Conservation (phyloP, 2,888 invertebrate genomes). For the Nebria salina region DNA sequence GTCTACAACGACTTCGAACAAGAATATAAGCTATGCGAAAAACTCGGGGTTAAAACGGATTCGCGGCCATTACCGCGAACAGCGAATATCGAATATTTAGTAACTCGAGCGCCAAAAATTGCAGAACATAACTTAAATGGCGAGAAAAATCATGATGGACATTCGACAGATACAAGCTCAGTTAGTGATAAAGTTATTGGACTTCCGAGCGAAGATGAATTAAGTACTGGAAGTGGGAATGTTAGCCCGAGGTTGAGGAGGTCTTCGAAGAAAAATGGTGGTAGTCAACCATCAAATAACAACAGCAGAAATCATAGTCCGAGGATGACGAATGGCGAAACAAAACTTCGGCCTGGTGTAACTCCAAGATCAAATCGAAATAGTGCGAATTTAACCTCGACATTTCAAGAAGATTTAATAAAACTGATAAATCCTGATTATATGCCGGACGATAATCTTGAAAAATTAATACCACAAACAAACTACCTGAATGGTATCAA, state of each 20-base stretch:
- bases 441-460: slow-evolving; percentile 57
- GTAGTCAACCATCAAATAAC: slow-evolving; percentile 62
- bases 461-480: slow-evolving; percentile 17
- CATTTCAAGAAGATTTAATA: slow-evolving; percentile 85
- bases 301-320: slow-evolving; percentile 71
- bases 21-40: slow-evolving; percentile 49
- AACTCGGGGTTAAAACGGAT: slow-evolving; percentile 56
- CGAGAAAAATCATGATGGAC: slow-evolving; percentile 63
- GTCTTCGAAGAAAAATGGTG: slow-evolving; percentile 61
- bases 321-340: slow-evolving; percentile 67
- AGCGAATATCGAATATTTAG: slow-evolving; percentile 64
- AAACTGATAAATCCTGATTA: slow-evolving; percentile 86
- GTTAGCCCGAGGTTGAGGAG: slow-evolving; percentile 66
- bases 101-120: slow-evolving; percentile 58
- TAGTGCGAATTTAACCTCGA: slow-evolving; percentile 69
- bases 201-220: slow-evolving; percentile 64
- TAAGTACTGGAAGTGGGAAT: slow-evolving; percentile 67
- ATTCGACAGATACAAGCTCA: slow-evolving; percentile 65
- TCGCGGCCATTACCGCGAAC: slow-evolving; percentile 61
- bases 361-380: slow-evolving; percentile 67
- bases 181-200: slow-evolving; percentile 62
- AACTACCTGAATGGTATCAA: neutral
- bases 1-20: slow-evolving; percentile 57
- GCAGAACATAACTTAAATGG: slow-evolving; percentile 55
- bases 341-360: slow-evolving; percentile 65